Evolutionary conservation across 2,888 invertebrate genomes (phyloP).

Genomic region (Tetranychus truncatus): DNA sequence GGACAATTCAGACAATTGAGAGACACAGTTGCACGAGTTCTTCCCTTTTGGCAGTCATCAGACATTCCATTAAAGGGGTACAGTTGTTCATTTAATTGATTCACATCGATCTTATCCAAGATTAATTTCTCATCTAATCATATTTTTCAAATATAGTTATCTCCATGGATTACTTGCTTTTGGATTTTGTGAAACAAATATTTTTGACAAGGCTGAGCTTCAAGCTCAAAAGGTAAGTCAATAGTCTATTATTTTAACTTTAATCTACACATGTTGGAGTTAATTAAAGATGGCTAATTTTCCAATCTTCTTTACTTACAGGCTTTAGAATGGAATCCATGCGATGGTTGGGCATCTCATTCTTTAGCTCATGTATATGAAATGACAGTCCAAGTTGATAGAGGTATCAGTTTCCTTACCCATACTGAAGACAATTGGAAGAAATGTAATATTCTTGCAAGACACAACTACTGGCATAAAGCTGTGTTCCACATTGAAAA

Average conservation of each 20-base stretch:
- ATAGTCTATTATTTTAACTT: background rate
- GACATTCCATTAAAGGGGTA: conserved; percentile 33
- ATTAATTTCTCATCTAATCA: background rate
- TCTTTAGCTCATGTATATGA: conserved; percentile 37
- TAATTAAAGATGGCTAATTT: background rate
- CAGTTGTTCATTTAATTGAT: background rate
- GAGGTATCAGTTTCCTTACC: conserved; percentile 35
- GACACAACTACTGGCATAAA: conserved; percentile 40
- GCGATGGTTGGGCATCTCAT: conserved; percentile 39
- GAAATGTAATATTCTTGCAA: conserved; percentile 36
- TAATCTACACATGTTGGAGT: background rate
- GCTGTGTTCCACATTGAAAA: conserved; percentile 37
- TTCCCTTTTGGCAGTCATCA: conserved; percentile 32
- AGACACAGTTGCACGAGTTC: conserved; percentile 34
- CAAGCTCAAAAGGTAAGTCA: conserved; percentile 15
- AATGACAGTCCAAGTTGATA: conserved; percentile 34
- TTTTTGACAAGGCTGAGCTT: conserved; percentile 23
- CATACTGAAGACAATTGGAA: conserved; percentile 36
- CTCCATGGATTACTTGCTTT: conserved; percentile 26
- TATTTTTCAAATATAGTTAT: conserved; percentile 16
- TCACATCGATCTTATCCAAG: background rate
- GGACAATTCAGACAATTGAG: conserved; percentile 33
- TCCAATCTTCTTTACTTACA: conserved; percentile 18
- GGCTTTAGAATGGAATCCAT: conserved; percentile 34
- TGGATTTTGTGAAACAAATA: conserved; percentile 23